phyloP scores from a whole-genome alignment of 1,140 invertebrate species.

The Heliconius hewitsoni region DNA sequence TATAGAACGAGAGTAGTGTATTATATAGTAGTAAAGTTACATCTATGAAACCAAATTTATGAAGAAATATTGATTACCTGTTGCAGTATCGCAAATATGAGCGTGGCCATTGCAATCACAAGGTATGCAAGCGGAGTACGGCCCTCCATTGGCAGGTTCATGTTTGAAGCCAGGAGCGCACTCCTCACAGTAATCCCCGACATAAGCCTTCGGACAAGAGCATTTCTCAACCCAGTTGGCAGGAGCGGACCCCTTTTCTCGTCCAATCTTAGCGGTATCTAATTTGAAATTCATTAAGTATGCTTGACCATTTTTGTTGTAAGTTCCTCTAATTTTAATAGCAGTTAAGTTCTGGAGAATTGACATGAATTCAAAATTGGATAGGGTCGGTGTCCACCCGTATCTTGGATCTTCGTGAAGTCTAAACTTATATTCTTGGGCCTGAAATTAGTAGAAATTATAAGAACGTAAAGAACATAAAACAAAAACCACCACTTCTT shows the following conservation, averaged over 20 bases:
- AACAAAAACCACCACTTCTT: not conserved
- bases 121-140: constrained; percentile 95
- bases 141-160: constrained; percentile 93
- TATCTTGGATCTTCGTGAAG: constrained; percentile 95
- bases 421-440: constrained; percentile 89
- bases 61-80: constrained; percentile 81
- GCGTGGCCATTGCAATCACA: constrained; percentile 98
- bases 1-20: too few relatives aligned
- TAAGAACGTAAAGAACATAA: not conserved
- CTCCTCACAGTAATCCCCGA: constrained; percentile 98
- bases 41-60: too few relatives aligned
- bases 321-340: constrained; percentile 96
- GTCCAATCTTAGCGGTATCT: constrained; percentile 91
- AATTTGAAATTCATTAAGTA: constrained; percentile 94
- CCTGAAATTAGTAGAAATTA: constrained; percentile 72
- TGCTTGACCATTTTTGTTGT: constrained; percentile 90
- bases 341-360: constrained; percentile 96
- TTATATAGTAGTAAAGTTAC: too few relatives aligned
- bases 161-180: constrained; percentile 97
- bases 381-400: constrained; percentile 94
- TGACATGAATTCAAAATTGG: constrained; percentile 93
- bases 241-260: constrained; percentile 88
- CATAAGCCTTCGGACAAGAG: constrained; percentile 94
- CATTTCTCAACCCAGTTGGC: constrained; percentile 98
- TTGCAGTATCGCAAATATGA: constrained; percentile 96